Conservation (phyloP, 1,140 invertebrate species). For the Zaprionus inermis region DNA sequence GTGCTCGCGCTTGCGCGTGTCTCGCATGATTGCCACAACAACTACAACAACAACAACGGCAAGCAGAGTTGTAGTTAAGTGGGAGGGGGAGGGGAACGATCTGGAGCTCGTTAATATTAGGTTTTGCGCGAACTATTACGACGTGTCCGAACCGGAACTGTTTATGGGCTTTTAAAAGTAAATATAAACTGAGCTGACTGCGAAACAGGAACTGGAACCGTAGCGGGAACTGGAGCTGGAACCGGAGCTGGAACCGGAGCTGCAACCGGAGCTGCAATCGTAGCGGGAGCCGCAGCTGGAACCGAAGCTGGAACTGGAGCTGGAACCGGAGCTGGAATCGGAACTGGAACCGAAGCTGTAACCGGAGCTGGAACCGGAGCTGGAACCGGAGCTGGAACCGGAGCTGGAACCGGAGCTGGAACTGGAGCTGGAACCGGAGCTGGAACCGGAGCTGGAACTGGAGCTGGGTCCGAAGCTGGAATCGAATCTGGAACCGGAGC, state of each 20-base stretch:
- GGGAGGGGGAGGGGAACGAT: not conserved
- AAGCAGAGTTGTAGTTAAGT: no score
- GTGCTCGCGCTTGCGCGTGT: constrained; percentile 63
- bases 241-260: not conserved
- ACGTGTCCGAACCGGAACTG: not conserved
- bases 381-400: no score
- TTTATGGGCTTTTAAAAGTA: not conserved
- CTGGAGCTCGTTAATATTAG: not conserved
- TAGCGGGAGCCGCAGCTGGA: not conserved
- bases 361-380: no score
- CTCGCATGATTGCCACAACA: constrained; percentile 58
- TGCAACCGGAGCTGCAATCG: not conserved
- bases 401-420: no score
- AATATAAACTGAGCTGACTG: not conserved
- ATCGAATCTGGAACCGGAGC: not conserved
- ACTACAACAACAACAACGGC: constrained; percentile 18
- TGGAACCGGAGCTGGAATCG: not conserved
- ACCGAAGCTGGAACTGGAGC: not conserved
- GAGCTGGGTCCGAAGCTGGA: no score
- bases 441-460: no score
- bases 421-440: no score
- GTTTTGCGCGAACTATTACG: not conserved
- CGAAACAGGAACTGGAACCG: not conserved
- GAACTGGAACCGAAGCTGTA: not conserved
- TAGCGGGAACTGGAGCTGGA: no score